Conservation (phyloP, 2,797 vertebrate genomes). For the Halcyon leucocephala region DNA sequence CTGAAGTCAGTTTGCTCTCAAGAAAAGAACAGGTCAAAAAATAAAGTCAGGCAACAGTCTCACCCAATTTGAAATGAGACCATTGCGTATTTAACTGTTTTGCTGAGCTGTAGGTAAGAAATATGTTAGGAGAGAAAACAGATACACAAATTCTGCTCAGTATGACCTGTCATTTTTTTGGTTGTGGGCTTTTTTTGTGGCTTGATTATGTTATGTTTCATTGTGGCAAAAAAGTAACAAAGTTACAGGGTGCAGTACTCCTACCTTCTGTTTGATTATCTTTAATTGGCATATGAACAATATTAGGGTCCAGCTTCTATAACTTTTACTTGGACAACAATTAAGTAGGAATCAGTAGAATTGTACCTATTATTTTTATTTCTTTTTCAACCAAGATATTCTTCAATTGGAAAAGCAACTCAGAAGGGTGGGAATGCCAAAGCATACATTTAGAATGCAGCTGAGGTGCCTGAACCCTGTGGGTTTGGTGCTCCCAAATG, state of each 20-base stretch:
- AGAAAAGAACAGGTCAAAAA: neutral
- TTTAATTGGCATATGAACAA: neutral
- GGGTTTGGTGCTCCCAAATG: neutral
- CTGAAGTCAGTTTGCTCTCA: neutral
- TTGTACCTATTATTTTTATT: accelerated
- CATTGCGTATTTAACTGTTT: neutral
- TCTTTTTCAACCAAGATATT: neutral
- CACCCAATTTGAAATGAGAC: neutral
- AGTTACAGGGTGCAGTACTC: neutral
- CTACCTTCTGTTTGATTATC: neutral
- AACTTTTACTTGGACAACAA: neutral
- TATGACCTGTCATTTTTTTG: accelerated
- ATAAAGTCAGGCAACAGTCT: neutral
- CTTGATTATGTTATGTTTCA: neutral
- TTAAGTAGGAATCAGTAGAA: neutral
- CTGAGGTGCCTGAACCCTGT: neutral
- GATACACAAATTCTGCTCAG: neutral
- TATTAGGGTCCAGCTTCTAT: neutral
- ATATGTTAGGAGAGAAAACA: neutral
- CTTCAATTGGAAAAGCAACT: neutral
- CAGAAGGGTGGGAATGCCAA: neutral
- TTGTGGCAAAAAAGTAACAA: neutral
- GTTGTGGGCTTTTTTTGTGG: neutral
- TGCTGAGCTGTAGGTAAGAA: neutral
- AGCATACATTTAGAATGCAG: neutral